phyloP scores from a whole-genome alignment of 1,140 invertebrate species.

The Sitodiplosis mosellana region DNA sequence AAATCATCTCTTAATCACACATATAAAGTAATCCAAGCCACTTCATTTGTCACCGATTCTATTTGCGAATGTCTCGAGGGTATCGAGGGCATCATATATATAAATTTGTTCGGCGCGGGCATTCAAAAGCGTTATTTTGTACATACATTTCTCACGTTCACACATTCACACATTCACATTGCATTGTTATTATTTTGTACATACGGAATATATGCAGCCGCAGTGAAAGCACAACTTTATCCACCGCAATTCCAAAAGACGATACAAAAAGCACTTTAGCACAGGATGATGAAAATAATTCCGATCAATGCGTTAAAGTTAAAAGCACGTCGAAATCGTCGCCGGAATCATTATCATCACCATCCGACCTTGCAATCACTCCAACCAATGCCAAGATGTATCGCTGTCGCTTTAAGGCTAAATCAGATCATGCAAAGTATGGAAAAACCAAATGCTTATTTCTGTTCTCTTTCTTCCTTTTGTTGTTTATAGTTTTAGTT shows the following conservation, averaged over 20 bases:
- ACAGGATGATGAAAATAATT: not conserved
- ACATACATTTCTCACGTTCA: no score
- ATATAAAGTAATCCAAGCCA: no score
- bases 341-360: not conserved
- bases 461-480: not conserved
- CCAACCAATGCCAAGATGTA: not conserved
- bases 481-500: not conserved
- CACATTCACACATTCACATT: no score
- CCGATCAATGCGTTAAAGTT: not conserved
- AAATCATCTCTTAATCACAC: no score
- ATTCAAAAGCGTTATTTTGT: no score
- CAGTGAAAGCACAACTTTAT: not conserved
- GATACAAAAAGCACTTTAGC: not conserved
- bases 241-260: not conserved
- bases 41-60: no score
- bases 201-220: not conserved
- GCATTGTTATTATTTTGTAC: no score
- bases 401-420: not conserved
- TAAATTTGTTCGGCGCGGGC: no score
- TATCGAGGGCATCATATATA: no score
- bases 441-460: not conserved
- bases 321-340: not conserved
- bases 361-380: not conserved
- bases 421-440: constrained; percentile 1
- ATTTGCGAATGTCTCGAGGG: no score